Evolutionary conservation across 2,113 vertebrate species (phyloP).

Genomic region (Phodopus roborovskii): DNA sequence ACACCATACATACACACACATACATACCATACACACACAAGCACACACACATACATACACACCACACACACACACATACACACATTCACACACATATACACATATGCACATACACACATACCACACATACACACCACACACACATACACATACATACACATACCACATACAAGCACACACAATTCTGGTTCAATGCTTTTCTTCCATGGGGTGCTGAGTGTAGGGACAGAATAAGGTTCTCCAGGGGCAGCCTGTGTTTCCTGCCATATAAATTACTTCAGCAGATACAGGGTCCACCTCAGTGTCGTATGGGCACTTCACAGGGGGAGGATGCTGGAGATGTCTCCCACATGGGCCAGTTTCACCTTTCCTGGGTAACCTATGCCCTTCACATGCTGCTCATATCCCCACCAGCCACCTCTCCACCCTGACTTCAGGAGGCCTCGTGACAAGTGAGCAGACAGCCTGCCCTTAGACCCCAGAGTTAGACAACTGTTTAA

Average conservation of each 20-base stretch:
- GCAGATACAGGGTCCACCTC: accelerated
- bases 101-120: neutral
- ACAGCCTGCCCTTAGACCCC: neutral
- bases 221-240: no score
- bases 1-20: no score
- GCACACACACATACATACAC: neutral
- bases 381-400: no score
- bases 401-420: accelerated
- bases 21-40: no score
- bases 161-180: neutral
- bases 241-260: no score
- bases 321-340: no score
- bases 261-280: no score
- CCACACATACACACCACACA: neutral
- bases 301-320: neutral
- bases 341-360: neutral
- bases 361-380: neutral
- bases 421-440: neutral
- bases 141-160: neutral
- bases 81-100: neutral
- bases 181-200: neutral
- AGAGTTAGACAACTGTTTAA: no score
- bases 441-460: neutral
- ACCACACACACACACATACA: neutral
- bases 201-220: accelerated